Base-by-base conservation (phyloP, 1,140 invertebrate genomes). In the Schmidtea mediterranea region DNA sequence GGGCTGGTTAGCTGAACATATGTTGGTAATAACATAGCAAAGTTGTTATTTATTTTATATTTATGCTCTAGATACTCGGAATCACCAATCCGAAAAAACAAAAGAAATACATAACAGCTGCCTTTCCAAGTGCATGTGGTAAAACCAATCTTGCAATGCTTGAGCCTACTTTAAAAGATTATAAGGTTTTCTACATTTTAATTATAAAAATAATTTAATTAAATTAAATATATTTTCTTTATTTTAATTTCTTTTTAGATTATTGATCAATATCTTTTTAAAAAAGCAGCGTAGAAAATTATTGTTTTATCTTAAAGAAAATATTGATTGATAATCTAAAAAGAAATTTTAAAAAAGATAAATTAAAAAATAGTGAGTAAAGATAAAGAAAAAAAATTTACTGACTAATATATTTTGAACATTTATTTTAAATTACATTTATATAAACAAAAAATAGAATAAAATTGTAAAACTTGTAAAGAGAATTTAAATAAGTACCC, bases 1-100 rank as follows among this genome's bases (percentile, higher is more conserved):
- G 65, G 89, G 86, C 10, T 98, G 92, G 92, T 71, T 98, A 2
- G 92, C 90, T 9, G 90, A 98, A 65, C 89, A 95, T 60, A 97
- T 95, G 86, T 69, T 92, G 68, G 79, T 26, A 45, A 45, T 45
- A 5, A n/a, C n/a, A n/a, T n/a, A n/a, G n/a, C n/a, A n/a, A n/a
- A n/a, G n/a, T n/a, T n/a, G n/a, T n/a, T n/a, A n/a, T n/a, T 8
- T 36, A 8, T 36, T 13, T 8, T 36, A 36, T 36, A 10, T 36
- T 36, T 36, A 36, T n/a, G n/a, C 3, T 46, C 9, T 22, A 46
- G 43, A 49, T 49, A 32, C n/a, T 49, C 13, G 41, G 41, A 32
- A 18, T 49, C 36, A 49, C 48, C 12, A 49, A 49, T 43, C 48
- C 23, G 45, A 32, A 49, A 32, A 36, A 36, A 19, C 15, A 43